These are phyloP conservation scores for Glossosoma conforme DNA, from an alignment of 1,140 invertebrate species.

Conservation along the genomic window DNA sequence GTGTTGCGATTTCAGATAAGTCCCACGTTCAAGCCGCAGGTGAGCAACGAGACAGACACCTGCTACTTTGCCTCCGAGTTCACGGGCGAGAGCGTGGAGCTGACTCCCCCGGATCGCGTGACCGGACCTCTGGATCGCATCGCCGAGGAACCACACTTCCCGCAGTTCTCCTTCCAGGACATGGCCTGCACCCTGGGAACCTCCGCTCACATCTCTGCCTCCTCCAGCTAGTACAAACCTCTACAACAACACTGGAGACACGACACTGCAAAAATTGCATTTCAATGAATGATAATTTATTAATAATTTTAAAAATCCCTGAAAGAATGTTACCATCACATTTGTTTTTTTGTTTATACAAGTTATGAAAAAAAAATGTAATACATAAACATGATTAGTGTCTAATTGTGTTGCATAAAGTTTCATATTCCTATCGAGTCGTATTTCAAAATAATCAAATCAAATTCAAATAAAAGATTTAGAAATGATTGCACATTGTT, in stretches of 20 bases:
- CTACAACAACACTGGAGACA: constrained; percentile 24
- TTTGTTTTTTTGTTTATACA: background rate
- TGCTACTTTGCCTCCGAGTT: constrained; percentile 97
- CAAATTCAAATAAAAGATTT: too few relatives aligned
- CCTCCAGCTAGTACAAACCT: constrained; percentile 26
- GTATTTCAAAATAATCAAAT: too few relatives aligned
- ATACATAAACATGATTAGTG: too few relatives aligned
- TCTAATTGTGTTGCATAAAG: too few relatives aligned
- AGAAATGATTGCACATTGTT: too few relatives aligned
- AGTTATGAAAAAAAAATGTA: background rate
- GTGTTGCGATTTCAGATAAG: constrained; percentile 54
- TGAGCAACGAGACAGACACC: constrained; percentile 94
- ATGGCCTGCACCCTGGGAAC: constrained; percentile 49
- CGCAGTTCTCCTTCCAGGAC: constrained; percentile 65
- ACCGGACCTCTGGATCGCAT: constrained; percentile 51
- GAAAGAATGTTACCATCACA: too few relatives aligned
- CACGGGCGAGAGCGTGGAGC: constrained; percentile 93
- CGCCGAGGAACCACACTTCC: constrained; percentile 61
- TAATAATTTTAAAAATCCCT: background rate
- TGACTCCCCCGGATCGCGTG: constrained; percentile 85
- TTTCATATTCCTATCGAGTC: too few relatives aligned
- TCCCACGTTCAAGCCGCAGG: constrained; percentile 94
- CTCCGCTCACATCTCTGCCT: constrained; percentile 38
- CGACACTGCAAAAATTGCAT: background rate
- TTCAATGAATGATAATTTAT: background rate